Percentiles rank a stretch among this genome's conserved stretches.
These are phyloP conservation scores for Xiphorhynchus erythropygius DNA, from an alignment of 2,797 vertebrate genomes.

Conservation along the genomic window DNA sequence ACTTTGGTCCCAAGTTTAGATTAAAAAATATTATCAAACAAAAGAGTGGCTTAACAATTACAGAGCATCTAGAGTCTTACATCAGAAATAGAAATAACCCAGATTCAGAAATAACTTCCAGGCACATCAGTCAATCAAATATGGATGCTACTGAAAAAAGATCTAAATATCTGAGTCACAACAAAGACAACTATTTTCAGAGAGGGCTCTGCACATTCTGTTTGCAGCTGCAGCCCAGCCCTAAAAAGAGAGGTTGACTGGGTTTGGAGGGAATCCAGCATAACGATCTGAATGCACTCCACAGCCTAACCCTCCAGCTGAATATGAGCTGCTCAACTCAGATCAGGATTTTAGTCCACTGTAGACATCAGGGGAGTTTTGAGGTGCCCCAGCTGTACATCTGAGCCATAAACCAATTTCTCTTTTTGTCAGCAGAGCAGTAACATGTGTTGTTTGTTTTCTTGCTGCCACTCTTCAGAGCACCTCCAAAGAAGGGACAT, in stretches of 20 bases:
- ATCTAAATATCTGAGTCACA: conserved; percentile 72
- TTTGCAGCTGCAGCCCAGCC: conserved; percentile 56
- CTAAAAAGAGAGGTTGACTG: conserved; percentile 10
- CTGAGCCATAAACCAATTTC: not conserved
- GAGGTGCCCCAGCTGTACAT: not conserved
- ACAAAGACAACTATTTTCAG: conserved; percentile 76
- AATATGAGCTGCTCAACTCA: not conserved
- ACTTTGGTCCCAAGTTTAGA: conserved; percentile 40
- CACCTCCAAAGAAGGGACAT: not conserved
- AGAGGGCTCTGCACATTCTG: conserved; percentile 37
- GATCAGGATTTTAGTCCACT: not conserved
- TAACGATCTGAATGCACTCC: conserved; percentile 1
- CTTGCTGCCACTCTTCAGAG: not conserved
- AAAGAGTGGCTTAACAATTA: conserved; percentile 44
- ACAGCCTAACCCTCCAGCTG: not conserved
- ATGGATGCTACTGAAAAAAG: conserved; percentile 61
- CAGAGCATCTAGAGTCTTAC: conserved; percentile 52
- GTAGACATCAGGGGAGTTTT: not conserved
- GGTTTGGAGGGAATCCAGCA: conserved; percentile 1
- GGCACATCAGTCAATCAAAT: conserved; percentile 73
- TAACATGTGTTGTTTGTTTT: not conserved
- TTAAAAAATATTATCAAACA: conserved; percentile 60
- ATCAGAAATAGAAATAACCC: conserved; percentile 71
- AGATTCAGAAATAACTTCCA: conserved; percentile 74
- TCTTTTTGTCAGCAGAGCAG: not conserved